Base-by-base conservation (phyloP, 2,888 invertebrate genomes). In the Limnephilus marmoratus region DNA sequence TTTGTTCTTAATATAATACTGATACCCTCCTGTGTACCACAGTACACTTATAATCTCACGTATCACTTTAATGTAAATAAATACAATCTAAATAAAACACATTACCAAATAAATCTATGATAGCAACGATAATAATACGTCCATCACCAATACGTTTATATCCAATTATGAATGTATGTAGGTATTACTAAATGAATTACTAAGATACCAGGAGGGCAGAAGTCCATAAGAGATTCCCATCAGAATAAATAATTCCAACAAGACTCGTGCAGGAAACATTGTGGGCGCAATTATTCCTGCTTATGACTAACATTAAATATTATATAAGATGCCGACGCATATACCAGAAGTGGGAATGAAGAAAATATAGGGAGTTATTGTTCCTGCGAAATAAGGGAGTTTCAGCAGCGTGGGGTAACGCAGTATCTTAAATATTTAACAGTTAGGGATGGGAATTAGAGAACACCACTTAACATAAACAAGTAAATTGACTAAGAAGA, bases 311-410 rank as follows among this genome's bases (percentile, higher is more conserved):
- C 91, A 93, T 93, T 93, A 93, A 93, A 93, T 93, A 93, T 93
- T 93, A 93, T 93, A 93, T 93, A 92, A 93, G 93, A 92, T 85
- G 93, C 90, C 85, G 90, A 91, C 93, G 93, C 93, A 31, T 89
- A 34, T 89, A 24, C 88, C 34, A 81, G 34, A 68, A 89, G 86
- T 68, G 88, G 87, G 83, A 80, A 91, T 90, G 87, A 89, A 85
- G 85, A 91, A 82, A 68, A 24, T 68, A 91, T 83, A 31, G 91
- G 87, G 81, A 83, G 41, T 80, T 89, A 49, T 53, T 53, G 31
- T 31, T 86, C 41, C 88, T 31, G 31, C 88, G 4, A 24, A 31
- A 31, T 29, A 85, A 15, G 37, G 37, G 81, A 81, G 37, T n/a
- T 11, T 45, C 82, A 82, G 49, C 82, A 31, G 82, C 90, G 89